Conservation (phyloP, 2,113 vertebrate species). For the Protomyctophum bolini region DNA sequence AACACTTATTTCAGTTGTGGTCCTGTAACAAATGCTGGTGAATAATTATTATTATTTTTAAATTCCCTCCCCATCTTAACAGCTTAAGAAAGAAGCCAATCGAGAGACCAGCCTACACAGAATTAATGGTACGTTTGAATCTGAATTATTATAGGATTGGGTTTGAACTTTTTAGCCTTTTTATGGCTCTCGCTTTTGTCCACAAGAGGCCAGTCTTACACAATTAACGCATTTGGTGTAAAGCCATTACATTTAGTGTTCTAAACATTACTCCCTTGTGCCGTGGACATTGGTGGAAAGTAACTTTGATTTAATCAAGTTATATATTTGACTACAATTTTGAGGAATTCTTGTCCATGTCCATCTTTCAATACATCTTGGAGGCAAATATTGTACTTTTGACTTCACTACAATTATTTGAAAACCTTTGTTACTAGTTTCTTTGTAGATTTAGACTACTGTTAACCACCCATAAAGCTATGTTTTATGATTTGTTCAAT, state of each 20-base stretch:
- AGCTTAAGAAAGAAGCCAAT: slow-evolving; percentile 99
- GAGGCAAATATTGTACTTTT: no score
- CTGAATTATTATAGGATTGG: slow-evolving; percentile 1
- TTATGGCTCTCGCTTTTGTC: slow-evolving; percentile 29
- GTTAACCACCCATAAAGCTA: no score
- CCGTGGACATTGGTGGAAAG: no score
- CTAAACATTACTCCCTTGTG: no score
- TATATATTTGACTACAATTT: no score
- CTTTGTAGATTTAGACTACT: no score
- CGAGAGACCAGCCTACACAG: slow-evolving; percentile 96
- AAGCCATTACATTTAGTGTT: background rate
- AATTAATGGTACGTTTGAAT: slow-evolving; percentile 90
- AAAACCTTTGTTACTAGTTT: no score
- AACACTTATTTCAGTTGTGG: background rate
- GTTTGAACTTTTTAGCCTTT: background rate
- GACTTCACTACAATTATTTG: no score
- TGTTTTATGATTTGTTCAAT: no score
- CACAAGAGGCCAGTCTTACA: slow-evolving; percentile 58
- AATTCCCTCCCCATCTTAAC: slow-evolving; percentile 44
- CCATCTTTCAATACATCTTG: no score
- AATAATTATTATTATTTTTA: background rate
- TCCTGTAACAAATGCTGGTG: background rate
- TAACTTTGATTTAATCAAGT: no score
- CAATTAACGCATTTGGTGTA: slow-evolving; percentile 10
- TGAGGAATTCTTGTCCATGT: no score